These are phyloP conservation scores for Odobenus rosmarus DNA, from an alignment of 2,113 vertebrate species.

Conservation along the genomic window DNA sequence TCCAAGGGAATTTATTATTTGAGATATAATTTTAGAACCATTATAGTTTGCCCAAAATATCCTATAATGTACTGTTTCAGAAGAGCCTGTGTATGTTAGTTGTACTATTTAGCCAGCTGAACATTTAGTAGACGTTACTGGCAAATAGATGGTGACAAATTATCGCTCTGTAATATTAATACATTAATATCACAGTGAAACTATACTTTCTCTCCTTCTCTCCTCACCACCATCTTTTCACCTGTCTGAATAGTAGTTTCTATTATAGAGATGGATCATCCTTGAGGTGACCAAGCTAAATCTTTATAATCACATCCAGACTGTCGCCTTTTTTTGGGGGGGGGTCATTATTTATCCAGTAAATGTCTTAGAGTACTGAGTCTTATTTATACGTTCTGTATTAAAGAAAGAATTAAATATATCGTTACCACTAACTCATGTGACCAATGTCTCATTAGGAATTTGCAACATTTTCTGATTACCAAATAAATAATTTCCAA, in stretches of 20 bases:
- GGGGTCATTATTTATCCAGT: background rate
- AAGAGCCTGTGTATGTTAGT: background rate
- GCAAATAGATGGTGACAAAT: background rate
- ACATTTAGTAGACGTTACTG: background rate
- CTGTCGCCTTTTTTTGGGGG: background rate
- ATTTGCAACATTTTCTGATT: constrained; percentile 53
- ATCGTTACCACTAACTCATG: background rate
- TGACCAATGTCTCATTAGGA: constrained; percentile 32
- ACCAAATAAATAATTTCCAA: background rate
- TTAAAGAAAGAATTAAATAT: constrained; percentile 14
- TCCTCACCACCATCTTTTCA: background rate
- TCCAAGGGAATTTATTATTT: background rate
- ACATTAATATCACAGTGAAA: background rate
- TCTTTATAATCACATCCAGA: background rate
- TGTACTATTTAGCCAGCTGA: background rate
- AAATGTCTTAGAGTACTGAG: background rate
- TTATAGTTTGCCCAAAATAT: constrained; percentile 57
- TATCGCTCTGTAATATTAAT: background rate
- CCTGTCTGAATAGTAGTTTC: background rate
- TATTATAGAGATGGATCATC: background rate
- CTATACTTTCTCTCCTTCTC: background rate
- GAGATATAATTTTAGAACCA: constrained; percentile 19
- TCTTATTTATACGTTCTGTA: background rate
- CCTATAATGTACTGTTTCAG: constrained; percentile 46
- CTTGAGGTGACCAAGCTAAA: background rate